Evolutionary conservation across 2,888 invertebrate species (phyloP).

Genomic region (Drosophila infuscata): DNA sequence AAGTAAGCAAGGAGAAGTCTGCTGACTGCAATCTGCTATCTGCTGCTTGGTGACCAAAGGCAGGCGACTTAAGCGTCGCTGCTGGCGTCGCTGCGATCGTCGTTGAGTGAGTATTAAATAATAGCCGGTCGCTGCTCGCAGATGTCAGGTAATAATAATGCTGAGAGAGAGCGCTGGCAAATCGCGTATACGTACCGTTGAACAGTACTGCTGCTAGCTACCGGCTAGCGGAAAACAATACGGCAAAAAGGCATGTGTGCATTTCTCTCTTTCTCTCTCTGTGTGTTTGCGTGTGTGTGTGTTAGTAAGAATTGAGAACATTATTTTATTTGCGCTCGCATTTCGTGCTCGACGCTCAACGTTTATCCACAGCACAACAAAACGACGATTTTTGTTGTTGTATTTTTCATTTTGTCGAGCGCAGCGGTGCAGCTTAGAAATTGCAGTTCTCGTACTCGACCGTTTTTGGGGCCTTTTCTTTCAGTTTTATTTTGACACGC

Average conservation of each 20-base stretch:
- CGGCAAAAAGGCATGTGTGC: conserved; percentile 21
- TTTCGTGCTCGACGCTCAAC: conserved; percentile 43
- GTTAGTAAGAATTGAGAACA: conserved; percentile 44
- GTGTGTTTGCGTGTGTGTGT: conserved; percentile 12
- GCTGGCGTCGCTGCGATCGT: conserved; percentile 16
- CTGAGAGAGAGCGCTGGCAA: conserved; percentile 55
- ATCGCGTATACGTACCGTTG: conserved; percentile 73
- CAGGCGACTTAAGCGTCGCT: conserved; percentile 5
- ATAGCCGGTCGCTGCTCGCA: conserved; percentile 59
- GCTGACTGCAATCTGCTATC: background rate
- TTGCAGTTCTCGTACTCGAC: conserved; percentile 63
- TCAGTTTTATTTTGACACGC: conserved; percentile 76
- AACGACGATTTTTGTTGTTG: conserved; percentile 5
- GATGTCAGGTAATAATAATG: conserved; percentile 52
- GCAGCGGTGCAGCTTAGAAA: conserved; percentile 71
- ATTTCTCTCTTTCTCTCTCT: background rate
- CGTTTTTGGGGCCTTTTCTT: conserved; percentile 63
- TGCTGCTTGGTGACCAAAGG: conserved; percentile 8
- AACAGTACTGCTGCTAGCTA: conserved; percentile 29
- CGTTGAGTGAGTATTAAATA: conserved; percentile 67
- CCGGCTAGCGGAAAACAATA: conserved; percentile 42
- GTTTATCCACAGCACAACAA: conserved; percentile 64
- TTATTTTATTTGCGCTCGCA: conserved; percentile 52
- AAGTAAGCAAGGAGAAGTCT: background rate
- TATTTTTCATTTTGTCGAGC: conserved; percentile 21